phyloP scores from a whole-genome alignment of 2,797 vertebrate species.

The Liasis olivaceus region DNA sequence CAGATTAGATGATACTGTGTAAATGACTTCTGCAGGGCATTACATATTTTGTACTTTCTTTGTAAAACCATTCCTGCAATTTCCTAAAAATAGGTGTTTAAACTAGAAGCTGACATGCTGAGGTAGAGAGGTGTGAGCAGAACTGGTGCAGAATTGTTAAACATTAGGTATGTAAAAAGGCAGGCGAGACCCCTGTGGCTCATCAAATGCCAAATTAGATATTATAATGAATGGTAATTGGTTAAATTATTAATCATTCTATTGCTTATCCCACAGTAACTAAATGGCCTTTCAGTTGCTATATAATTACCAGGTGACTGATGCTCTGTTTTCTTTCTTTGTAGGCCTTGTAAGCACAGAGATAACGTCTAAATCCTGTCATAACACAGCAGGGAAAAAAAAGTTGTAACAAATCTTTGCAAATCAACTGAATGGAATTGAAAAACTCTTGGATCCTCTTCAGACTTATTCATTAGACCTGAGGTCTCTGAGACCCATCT shows the following conservation, averaged over 20 bases:
- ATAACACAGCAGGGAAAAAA: constrained; percentile 37
- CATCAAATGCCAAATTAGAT: constrained; percentile 74
- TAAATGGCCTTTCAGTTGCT: constrained; percentile 74
- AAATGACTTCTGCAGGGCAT: constrained; percentile 45
- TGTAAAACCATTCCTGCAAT: constrained; percentile 60
- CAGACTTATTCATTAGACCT: neutral
- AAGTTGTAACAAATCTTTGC: constrained; percentile 36
- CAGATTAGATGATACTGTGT: constrained; percentile 53
- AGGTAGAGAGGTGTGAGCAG: constrained; percentile 65
- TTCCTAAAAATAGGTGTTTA: constrained; percentile 66
- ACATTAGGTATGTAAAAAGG: constrained; percentile 58
- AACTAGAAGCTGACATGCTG: constrained; percentile 65
- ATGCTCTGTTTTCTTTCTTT: constrained; percentile 71
- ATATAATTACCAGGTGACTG: constrained; percentile 71
- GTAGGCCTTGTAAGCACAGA: constrained; percentile 53
- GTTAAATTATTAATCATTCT: constrained; percentile 77
- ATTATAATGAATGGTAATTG: constrained; percentile 75
- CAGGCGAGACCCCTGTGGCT: constrained; percentile 73
- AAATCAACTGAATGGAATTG: constrained; percentile 3
- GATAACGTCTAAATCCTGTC: constrained; percentile 57
- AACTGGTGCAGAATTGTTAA: constrained; percentile 59
- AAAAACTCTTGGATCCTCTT: constrained; percentile 24
- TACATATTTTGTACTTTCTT: constrained; percentile 64
- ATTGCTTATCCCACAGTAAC: constrained; percentile 76
- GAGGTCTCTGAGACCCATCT: neutral